Evolutionary conservation across 2,888 invertebrate genomes (phyloP).

Genomic region (Eilema sororculum): DNA sequence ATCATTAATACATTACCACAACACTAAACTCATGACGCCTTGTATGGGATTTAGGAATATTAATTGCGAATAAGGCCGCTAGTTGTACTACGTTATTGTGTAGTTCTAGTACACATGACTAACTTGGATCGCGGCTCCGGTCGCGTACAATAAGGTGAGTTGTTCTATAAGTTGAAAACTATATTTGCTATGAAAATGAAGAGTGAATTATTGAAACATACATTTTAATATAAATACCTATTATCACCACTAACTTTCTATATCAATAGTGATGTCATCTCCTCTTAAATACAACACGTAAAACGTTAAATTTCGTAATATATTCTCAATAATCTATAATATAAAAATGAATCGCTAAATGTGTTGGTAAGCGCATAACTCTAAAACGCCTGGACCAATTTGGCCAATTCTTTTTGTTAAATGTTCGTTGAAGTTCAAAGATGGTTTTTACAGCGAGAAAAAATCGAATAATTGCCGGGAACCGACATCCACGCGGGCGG

Average conservation of each 20-base stretch:
- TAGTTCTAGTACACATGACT: not conserved
- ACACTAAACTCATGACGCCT: constrained; percentile 2
- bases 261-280: not conserved
- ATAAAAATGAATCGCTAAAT: not conserved
- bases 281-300: not conserved
- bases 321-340: not conserved
- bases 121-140: not conserved
- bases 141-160: not conserved
- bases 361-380: too few relatives aligned
- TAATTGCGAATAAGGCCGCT: constrained; percentile 14
- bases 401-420: too few relatives aligned
- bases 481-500: too few relatives aligned
- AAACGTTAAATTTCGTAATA: not conserved
- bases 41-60: constrained; percentile 7
- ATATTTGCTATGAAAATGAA: not conserved
- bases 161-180: not conserved
- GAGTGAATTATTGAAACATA: constrained; percentile 3
- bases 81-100: constrained; percentile 16
- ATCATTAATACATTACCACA: constrained; percentile 29
- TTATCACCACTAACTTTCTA: not conserved
- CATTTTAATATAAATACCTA: too few relatives aligned
- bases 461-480: too few relatives aligned
- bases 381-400: too few relatives aligned
- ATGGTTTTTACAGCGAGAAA: too few relatives aligned
- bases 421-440: too few relatives aligned